Evolutionary conservation across 2,113 vertebrate genomes (phyloP).

Genomic region (Neotoma lepida): DNA sequence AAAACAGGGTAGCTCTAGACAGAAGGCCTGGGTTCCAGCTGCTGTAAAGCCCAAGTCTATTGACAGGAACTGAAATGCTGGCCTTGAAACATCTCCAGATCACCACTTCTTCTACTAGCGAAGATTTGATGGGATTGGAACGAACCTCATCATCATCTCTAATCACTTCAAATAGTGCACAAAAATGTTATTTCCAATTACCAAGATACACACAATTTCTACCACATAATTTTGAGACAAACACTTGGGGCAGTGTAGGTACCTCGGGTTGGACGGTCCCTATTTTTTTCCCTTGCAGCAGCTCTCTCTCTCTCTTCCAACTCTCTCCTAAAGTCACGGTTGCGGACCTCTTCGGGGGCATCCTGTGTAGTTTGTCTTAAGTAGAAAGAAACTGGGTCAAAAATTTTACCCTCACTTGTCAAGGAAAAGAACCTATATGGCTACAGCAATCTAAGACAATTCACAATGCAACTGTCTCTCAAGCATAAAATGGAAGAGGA

Average conservation of each 20-base stretch:
- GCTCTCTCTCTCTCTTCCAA: constrained; percentile 96
- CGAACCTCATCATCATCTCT: background rate
- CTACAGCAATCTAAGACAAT: background rate
- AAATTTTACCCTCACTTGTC: background rate
- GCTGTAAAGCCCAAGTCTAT: background rate
- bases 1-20: background rate
- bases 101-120: background rate
- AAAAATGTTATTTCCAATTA: background rate
- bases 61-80: background rate
- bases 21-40: background rate
- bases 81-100: background rate
- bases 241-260: background rate
- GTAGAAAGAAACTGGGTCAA: background rate
- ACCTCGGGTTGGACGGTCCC: constrained; percentile 96
- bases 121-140: background rate
- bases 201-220: background rate
- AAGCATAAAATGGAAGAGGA: background rate
- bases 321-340: constrained; percentile 97
- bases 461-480: background rate
- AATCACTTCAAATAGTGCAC: background rate
- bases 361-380: constrained; percentile 96
- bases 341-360: constrained; percentile 95
- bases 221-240: background rate
- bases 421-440: background rate
- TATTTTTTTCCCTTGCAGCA: constrained; percentile 92